Evolutionary conservation across 2,113 vertebrate genomes (phyloP).

Genomic region (Setophaga kirtlandii): DNA sequence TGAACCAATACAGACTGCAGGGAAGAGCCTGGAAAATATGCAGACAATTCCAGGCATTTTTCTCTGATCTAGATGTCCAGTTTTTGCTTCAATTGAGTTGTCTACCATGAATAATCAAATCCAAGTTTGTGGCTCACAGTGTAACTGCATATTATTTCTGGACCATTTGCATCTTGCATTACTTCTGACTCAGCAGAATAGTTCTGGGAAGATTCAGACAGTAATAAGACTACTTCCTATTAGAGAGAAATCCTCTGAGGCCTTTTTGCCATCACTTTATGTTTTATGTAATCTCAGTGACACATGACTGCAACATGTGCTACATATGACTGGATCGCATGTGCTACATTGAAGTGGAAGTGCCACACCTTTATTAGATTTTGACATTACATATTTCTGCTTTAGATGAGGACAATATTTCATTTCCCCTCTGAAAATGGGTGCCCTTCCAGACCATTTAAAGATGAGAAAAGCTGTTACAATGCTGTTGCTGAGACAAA

Average conservation of each 20-base stretch:
- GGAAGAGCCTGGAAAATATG: not conserved
- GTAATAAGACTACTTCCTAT: not conserved
- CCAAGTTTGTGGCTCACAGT: not conserved
- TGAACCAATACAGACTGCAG: not conserved
- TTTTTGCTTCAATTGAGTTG: not conserved
- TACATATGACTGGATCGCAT: not conserved
- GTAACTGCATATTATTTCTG: not conserved
- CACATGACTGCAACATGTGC: accelerated
- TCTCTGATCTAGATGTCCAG: not conserved
- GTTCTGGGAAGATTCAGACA: not conserved
- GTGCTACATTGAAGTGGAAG: not conserved
- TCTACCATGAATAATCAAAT: not conserved
- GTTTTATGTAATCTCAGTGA: not conserved
- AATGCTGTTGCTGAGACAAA: not conserved
- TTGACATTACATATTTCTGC: not conserved
- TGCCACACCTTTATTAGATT: not conserved
- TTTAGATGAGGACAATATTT: not conserved
- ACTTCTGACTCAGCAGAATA: not conserved
- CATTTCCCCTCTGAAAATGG: not conserved
- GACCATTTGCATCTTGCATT: not conserved
- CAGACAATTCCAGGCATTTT: not conserved
- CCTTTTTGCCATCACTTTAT: not conserved
- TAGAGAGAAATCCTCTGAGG: not conserved
- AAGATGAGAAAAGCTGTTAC: not conserved
- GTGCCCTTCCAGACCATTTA: not conserved